Evolutionary conservation across 2,888 invertebrate genomes (phyloP), one percentile per base, ranked within the genome.

Genomic region (Acleris cristana): DNA sequence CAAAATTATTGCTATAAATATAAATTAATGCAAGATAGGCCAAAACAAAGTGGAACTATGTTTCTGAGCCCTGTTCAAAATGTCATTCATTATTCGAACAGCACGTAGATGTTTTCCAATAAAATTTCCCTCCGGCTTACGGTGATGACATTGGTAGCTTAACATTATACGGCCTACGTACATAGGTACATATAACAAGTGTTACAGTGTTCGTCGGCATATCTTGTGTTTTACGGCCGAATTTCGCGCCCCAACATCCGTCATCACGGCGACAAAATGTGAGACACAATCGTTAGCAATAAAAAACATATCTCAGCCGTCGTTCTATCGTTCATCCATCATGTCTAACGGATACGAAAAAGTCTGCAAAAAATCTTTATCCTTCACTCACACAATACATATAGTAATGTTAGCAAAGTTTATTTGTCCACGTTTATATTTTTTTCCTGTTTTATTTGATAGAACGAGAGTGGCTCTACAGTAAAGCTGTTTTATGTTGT

Each of bases 161-260:
- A 10, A 34, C 34, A 34, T 34, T 34, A 10, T 10, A 34, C 34
- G 10, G 34, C 10, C 10, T 56, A 40, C 34, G 12, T 40, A 40
- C 34, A 40, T 60, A 44, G 40, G 49, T 56, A 66, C 56, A 51
- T 66, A 52, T 52, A 6, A 45, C n/a, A 40, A 34, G 12, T 12
- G 21, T 52, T 57, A 56, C 45, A 52, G 56, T n/a, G 61, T 62
- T 55, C 45, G 34, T 48, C 53, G 67, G 48, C 63, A 49, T 63
- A 63, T 67, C 67, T 67, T 63, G 26, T 67, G 67, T 67, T 67
- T 67, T 67, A 67, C 58, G 57, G 63, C 57, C 49, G 57, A 67
- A 56, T 26, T 18, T 62, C 67, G 62, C 30, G 7, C 51, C 19
- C 48, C 51, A 58, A 67, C 67, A 63, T 67, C 67, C 30, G 49